These are phyloP conservation scores for Verasper variegatus DNA, from an alignment of 2,113 vertebrate species.

Conservation along the genomic window DNA sequence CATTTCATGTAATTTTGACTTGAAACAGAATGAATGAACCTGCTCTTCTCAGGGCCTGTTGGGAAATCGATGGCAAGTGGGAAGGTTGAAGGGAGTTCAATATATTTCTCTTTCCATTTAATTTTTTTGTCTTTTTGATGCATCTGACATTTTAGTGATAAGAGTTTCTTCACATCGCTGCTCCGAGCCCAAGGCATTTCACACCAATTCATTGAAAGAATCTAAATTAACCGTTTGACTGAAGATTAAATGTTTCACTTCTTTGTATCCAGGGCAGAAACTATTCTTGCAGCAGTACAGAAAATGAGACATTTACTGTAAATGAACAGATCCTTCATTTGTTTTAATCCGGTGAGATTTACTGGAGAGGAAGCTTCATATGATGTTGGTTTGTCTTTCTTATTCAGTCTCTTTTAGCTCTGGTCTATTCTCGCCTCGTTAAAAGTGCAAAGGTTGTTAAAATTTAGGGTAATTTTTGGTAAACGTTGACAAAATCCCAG, in stretches of 20 bases:
- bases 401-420: neutral
- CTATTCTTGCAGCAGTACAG: neutral
- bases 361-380: constrained; percentile 1
- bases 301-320: constrained; percentile 24
- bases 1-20: neutral
- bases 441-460: neutral
- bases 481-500: neutral
- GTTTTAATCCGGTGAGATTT: neutral
- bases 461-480: neutral
- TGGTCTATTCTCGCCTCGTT: constrained; percentile 6
- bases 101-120: constrained; percentile 3
- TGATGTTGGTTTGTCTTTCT: neutral
- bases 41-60: neutral
- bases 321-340: constrained; percentile 9
- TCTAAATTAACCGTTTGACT: neutral
- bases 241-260: neutral
- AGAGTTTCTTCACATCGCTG: constrained; percentile 3
- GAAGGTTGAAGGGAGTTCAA: neutral
- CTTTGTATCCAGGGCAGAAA: neutral
- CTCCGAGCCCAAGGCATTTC: neutral
- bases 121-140: neutral
- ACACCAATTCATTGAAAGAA: neutral
- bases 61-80: constrained; percentile 1
- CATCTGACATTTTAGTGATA: neutral
- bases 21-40: constrained; percentile 3